Base-by-base conservation (phyloP, 2,888 invertebrate species). In the Habrosyne pyritoides region DNA sequence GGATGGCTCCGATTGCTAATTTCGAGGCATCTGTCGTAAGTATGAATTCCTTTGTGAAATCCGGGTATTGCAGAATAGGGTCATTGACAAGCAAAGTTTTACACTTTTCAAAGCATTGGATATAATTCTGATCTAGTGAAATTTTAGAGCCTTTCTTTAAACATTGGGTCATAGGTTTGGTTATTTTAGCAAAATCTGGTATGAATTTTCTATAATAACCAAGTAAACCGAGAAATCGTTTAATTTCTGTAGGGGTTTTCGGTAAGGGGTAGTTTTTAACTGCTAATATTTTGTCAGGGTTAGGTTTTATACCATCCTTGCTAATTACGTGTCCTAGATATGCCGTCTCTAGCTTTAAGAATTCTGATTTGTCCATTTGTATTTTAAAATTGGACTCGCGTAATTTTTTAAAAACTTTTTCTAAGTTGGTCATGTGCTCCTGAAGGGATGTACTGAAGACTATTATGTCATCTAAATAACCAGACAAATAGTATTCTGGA, bases 11-110 rank as follows among this genome's bases (percentile, higher is more conserved):
- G 0, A 79, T 36, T 0, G 77, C 76, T 0, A 65, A 22, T 21
- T 78, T 69, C 2, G 71, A 73, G 0, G 80, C 77, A 30, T 83
- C 81, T 0, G 75, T 67, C 4, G 67, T 69, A 1, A 73, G 49
- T 4, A 64, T 56, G n/a, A 71, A 66, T 1, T 24, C 66, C 56
- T 72, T 70, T 0, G 48, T 50, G 55, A 82, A 83, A 42, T 84
- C 73, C 0, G 81, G 79, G 42, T 75, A 81, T 55, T 71, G 66
- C 1, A 84, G 56, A 0, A 84, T 67, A 0, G 79, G 78, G n/a
- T 69, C 67, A 14, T 73, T 67, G 2, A 54, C 61, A 33, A 68
- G 36, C 10, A 67, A 42, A 4, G 52, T 60, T 47, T 65, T 69
- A 22, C 68, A 67, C 10, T 67, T 33, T 22, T 66, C 59, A 28